Base-by-base conservation (phyloP, 2,113 vertebrate species). In the Psittacula cyanocephala region DNA sequence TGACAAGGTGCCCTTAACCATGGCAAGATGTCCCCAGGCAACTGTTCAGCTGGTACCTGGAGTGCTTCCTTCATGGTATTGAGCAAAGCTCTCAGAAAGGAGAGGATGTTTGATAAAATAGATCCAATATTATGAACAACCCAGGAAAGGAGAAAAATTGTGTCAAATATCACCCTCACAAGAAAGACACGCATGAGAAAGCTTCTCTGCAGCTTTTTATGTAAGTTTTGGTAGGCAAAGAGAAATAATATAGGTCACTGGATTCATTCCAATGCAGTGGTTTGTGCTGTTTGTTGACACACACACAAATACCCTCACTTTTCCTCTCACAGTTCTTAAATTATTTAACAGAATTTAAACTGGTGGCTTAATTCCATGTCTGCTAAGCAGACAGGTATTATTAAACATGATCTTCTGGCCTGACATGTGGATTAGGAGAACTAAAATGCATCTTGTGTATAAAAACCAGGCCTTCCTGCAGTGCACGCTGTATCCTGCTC, bases 241-340 rank as follows among this genome's bases (percentile, higher is more conserved):
- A 77, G 19, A 44, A 59, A 53, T 31, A 41, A 33, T 50, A n/a
- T 11, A 13, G 39, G 43, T 41, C 43, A 16, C 24, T 18, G 37
- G 7, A 46, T 8, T 8, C 37, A n/a, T 64, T 79, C 55, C 68
- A 47, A 3, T 19, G 15, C 18, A 52, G 50, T 0, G 1, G n/a
- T 64, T 68, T 57, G 28, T 16, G 13, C 22, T 59, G 33, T n/a
- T 59, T 59, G 57, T 59, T 5, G 11, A 18, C n/a, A 35, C 22
- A 9, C 24, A 55, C 3, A 13, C 5, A 46, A 9, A 35, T 22
- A 22, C 2, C 0, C 6, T 39, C 35, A 44, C 8, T 28, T n/a
- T 74, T 74, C 24, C 25, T 44, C 41, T 50, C 20, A 24, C n/a
- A 62, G 13, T 43, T 71, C 41, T 62, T 85, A 37, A 55, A 81